Conservation (phyloP, 2,888 invertebrate species). For the Drosophila lacicola region DNA sequence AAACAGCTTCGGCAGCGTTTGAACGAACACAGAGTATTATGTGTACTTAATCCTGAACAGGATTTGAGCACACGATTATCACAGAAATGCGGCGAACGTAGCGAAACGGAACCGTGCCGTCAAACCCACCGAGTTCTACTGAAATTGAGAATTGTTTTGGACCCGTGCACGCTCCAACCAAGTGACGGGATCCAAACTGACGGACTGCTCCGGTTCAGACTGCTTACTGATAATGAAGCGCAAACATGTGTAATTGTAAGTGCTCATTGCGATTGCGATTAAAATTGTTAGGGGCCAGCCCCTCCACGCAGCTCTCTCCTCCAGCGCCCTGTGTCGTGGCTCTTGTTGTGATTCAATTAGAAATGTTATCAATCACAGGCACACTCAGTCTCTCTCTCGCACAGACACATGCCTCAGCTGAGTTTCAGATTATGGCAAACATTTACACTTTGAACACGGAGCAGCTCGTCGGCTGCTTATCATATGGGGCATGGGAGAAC, state of each 20-base stretch:
- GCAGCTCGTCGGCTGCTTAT: constrained; percentile 49
- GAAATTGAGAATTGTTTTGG: constrained; percentile 39
- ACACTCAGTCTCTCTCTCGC: background rate
- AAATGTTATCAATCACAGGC: constrained; percentile 65
- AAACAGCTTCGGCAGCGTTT: constrained; percentile 3
- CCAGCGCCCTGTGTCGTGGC: constrained; percentile 2
- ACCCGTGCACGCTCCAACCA: constrained; percentile 36
- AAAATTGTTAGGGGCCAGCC: constrained; percentile 45
- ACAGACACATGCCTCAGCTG: constrained; percentile 13
- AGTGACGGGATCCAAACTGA: constrained; percentile 36
- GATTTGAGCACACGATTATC: constrained; percentile 35
- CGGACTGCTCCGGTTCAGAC: constrained; percentile 21
- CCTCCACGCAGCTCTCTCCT: background rate
- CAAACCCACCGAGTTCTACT: constrained; percentile 60
- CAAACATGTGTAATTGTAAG: constrained; percentile 75
- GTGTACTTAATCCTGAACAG: constrained; percentile 24
- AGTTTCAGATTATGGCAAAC: constrained; percentile 60
- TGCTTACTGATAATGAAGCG: constrained; percentile 62
- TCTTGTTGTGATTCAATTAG: constrained; percentile 68
- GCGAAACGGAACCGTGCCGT: constrained; percentile 45
- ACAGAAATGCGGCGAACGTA: constrained; percentile 39
- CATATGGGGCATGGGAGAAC: constrained; percentile 59
- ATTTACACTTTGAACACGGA: constrained; percentile 48
- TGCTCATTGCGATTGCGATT: constrained; percentile 72
- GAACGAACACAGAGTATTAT: background rate